phyloP scores from a whole-genome alignment of 2,797 vertebrate species.

The Florisuga fusca region DNA sequence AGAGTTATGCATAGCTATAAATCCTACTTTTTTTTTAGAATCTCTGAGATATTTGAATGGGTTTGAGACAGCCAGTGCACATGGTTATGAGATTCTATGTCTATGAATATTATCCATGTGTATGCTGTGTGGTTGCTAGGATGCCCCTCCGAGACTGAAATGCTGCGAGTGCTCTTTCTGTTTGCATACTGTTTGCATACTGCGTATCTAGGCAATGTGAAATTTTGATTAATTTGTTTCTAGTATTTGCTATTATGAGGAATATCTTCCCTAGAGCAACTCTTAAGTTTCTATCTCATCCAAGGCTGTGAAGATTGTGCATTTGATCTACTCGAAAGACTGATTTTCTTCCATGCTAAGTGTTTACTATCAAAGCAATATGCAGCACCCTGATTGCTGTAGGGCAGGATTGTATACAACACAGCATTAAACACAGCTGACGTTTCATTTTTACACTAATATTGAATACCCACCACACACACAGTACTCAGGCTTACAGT shows the following conservation, averaged over 20 bases:
- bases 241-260: constrained; percentile 68
- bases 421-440: constrained; percentile 69
- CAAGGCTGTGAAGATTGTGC: constrained; percentile 62
- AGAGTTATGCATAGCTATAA: constrained; percentile 14
- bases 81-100: constrained; percentile 44
- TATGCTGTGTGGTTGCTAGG: constrained; percentile 64
- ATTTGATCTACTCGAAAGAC: constrained; percentile 66
- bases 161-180: constrained; percentile 65
- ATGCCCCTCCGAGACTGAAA: constrained; percentile 63
- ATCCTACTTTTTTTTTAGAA: constrained; percentile 19
- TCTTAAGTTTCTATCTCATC: constrained; percentile 56
- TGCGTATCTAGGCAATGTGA: constrained; percentile 62
- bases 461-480: constrained; percentile 39
- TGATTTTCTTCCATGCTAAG: constrained; percentile 69
- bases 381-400: constrained; percentile 26
- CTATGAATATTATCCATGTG: constrained; percentile 59
- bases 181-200: constrained; percentile 69
- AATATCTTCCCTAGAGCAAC: constrained; percentile 69
- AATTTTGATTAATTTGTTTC: constrained; percentile 74
- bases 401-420: constrained; percentile 66
- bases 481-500: constrained; percentile 25
- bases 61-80: constrained; percentile 47
- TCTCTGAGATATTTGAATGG: constrained; percentile 42
- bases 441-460: constrained; percentile 68
- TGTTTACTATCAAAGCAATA: constrained; percentile 67